A percentile compares a stretch with the other conserved stretches of the same genome.
Conservation (phyloP, 2,888 invertebrate genomes). For the Oscheius myriophilus region DNA sequence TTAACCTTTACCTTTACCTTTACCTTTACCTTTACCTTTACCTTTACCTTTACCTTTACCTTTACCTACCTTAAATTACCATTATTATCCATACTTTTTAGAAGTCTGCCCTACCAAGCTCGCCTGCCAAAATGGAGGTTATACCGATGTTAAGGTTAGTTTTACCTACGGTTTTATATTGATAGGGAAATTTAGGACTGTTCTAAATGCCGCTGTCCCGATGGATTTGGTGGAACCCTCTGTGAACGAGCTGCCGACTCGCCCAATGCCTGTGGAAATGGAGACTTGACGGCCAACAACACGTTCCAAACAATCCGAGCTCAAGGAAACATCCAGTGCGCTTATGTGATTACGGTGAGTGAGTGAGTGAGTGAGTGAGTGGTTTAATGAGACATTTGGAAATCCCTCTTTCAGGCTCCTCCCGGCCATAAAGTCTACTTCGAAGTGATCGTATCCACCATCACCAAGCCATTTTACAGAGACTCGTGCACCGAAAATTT, state of each 20-base stretch:
- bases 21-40: too few relatives aligned
- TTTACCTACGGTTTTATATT: neutral
- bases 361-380: too few relatives aligned
- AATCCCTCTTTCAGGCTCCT: slow-evolving; percentile 43
- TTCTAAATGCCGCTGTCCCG: slow-evolving; percentile 59
- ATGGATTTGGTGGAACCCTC: slow-evolving; percentile 54
- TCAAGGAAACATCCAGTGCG: slow-evolving; percentile 50
- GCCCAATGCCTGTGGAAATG: slow-evolving; percentile 41
- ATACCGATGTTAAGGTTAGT: slow-evolving; percentile 61
- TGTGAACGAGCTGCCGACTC: slow-evolving; percentile 32
- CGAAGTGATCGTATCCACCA: slow-evolving; percentile 41
- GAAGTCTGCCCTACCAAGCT: slow-evolving; percentile 41
- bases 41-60: too few relatives aligned
- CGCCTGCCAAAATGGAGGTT: slow-evolving; percentile 62
- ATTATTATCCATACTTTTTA: slow-evolving; percentile 24
- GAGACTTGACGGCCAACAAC: slow-evolving; percentile 44
- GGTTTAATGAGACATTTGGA: neutral
- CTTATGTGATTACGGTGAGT: slow-evolving; percentile 56
- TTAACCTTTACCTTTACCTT: too few relatives aligned
- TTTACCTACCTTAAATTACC: neutral
- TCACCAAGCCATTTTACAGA: neutral
- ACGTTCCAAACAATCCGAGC: slow-evolving; percentile 40
- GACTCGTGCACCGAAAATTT: slow-evolving; percentile 42
- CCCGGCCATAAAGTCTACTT: slow-evolving; percentile 52
- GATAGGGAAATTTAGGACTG: slow-evolving; percentile 30